Evolutionary conservation across 2,113 vertebrate species (phyloP), one percentile per base, ranked within the genome.

Genomic region (Apeltes quadracus): DNA sequence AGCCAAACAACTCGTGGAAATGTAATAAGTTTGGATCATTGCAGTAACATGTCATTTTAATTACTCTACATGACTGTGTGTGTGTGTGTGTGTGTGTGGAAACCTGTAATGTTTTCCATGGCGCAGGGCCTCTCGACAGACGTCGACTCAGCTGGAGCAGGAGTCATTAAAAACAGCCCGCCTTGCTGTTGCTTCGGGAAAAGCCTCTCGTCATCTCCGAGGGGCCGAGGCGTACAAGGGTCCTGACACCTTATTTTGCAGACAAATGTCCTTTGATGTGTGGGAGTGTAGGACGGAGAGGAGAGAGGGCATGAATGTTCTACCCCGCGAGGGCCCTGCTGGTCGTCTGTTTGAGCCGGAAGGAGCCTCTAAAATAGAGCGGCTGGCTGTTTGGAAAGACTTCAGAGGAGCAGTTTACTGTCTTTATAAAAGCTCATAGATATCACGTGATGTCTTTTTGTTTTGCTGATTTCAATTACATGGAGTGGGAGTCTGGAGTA

Each of bases 71-170:
- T 55, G 18, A n/a, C 5, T 1, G 1, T n/a, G 5, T 43, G 23
- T 23, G 53, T 22, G 51, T 61, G 57, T 61, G 62, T 50, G 25
- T 51, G 5, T 54, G 38, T 53, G 59, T 65, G 25, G 5, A 9
- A 46, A 46, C 10, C 3, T 10, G 54, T 32, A 50, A 54, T 78
- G 75, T 72, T 73, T 63, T 78, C 46, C 44, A 48, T n/a, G 36
- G 29, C 51, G 50, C 48, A 23, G 62, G 70, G 55, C 69, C 69
- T 76, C 69, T 56, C 75, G 36, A 72, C 75, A 79, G 61, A 78
- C 69, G 79, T 83, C 88, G 83, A 84, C 80, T 82, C 82, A 88
- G 85, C 79, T 74, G 77, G 72, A 85, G 80, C 41, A 66, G 75
- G 79, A 86, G 71, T 81, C 80, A 74, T 78, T 76, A 76, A 78